Conservation (phyloP, 2,797 vertebrate genomes). For the Coregonus sp. region DNA sequence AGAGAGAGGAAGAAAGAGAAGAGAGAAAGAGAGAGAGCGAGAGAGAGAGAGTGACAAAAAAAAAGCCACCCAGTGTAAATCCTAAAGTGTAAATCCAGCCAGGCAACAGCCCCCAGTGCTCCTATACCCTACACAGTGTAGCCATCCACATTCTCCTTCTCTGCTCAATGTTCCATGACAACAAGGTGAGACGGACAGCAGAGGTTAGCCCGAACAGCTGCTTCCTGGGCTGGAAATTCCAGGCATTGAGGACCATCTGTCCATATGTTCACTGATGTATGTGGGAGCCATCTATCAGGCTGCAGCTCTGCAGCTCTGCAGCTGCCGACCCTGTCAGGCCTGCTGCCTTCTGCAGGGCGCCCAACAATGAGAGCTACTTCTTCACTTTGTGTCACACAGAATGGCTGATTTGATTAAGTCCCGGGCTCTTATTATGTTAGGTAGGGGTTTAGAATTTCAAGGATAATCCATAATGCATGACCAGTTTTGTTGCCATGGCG, state of each 20-base stretch:
- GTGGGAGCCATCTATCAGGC: constrained; percentile 97
- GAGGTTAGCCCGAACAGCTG: constrained; percentile 96
- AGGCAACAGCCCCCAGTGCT: constrained; percentile 22
- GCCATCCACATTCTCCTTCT: constrained; percentile 86
- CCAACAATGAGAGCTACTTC: constrained; percentile 95
- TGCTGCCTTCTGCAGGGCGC: constrained; percentile 59
- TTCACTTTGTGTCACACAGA: constrained; percentile 98
- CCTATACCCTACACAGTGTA: constrained; percentile 30
- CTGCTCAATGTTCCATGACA: constrained; percentile 91
- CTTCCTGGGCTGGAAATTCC: constrained; percentile 93
- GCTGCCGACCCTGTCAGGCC: constrained; percentile 88
- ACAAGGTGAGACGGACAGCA: constrained; percentile 94
- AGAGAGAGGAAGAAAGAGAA: constrained; percentile 26
- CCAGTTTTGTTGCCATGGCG: constrained; percentile 97
- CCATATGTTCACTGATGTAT: constrained; percentile 95
- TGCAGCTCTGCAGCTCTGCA: constrained; percentile 75
- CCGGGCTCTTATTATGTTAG: constrained; percentile 99
- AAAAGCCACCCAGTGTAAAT: constrained; percentile 39
- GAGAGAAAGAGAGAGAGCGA: constrained; percentile 15
- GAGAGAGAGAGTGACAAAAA: constrained; percentile 19
- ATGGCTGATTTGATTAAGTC: constrained; percentile 99
- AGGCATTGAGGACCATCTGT: constrained; percentile 98
- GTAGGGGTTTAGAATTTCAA: constrained; percentile 99
- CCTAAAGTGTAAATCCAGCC: constrained; percentile 59
- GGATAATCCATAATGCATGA: constrained; percentile 99